Evolutionary conservation across 2,888 invertebrate species (phyloP).

Genomic region (Allacma fusca): DNA sequence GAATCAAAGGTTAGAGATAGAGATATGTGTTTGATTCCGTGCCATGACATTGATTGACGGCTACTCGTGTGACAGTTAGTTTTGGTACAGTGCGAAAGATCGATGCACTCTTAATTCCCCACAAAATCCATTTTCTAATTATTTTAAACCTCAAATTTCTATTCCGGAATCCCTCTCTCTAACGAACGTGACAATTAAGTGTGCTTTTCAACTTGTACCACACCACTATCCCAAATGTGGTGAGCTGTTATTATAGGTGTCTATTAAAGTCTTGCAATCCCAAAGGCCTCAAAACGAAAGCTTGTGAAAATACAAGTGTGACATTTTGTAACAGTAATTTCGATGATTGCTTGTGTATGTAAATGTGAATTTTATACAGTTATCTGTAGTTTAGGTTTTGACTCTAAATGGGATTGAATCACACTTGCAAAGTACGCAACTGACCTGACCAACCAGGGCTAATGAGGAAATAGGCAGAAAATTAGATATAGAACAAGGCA

Average conservation of each 20-base stretch:
- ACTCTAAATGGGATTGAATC: background rate
- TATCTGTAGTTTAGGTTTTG: background rate
- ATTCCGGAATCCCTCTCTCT: background rate
- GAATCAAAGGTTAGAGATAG: slow-evolving; percentile 29
- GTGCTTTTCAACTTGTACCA: too few species aligned
- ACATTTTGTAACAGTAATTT: background rate
- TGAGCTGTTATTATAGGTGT: too few species aligned
- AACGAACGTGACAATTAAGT: too few species aligned
- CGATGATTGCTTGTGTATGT: background rate
- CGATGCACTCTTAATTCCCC: background rate
- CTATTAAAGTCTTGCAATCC: too few species aligned
- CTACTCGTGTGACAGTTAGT: background rate
- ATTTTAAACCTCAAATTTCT: background rate
- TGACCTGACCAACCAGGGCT: background rate
- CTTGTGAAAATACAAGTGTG: slow-evolving; percentile 10
- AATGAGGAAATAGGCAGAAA: slow-evolving; percentile 8
- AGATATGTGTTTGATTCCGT: slow-evolving; percentile 17
- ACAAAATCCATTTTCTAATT: background rate
- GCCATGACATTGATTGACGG: slow-evolving; percentile 39
- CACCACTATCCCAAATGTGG: too few species aligned
- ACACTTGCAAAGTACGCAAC: background rate
- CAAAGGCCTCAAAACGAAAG: too few species aligned
- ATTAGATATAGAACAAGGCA: background rate
- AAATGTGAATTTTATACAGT: background rate
- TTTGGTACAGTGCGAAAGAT: background rate